Conservation (phyloP, 2,113 vertebrate species). For the Petroica traversi region DNA sequence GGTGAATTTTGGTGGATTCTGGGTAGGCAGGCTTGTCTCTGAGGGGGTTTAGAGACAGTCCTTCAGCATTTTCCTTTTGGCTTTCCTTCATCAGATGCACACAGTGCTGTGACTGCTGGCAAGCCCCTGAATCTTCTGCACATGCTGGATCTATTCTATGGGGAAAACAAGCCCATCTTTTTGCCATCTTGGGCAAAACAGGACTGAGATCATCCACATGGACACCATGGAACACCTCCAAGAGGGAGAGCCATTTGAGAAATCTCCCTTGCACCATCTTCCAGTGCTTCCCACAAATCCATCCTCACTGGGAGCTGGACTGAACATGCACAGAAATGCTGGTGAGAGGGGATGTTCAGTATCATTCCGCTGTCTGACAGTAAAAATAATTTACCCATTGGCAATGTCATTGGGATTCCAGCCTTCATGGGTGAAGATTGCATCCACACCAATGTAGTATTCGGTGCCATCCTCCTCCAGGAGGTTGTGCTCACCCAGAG, state of each 20-base stretch:
- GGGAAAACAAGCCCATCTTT: not conserved
- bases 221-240: not conserved
- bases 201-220: not conserved
- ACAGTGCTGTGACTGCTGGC: not conserved
- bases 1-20: not conserved
- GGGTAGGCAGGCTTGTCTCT: not conserved
- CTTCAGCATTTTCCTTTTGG: not conserved
- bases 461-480: constrained; percentile 52
- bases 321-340: fast-evolving
- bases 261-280: not conserved
- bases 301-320: not conserved
- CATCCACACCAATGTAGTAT: constrained; percentile 46
- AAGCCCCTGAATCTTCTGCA: not conserved
- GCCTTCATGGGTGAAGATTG: constrained; percentile 12
- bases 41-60: not conserved
- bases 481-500: constrained; percentile 69
- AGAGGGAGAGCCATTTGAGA: not conserved
- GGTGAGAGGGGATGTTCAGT: not conserved
- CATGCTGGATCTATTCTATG: not conserved
- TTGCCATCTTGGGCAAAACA: not conserved
- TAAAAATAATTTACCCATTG: constrained; percentile 38
- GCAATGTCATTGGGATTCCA: constrained; percentile 45
- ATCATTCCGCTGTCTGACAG: not conserved
- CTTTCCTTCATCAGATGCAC: not conserved
- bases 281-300: not conserved